A percentile compares a stretch with the other conserved stretches of the same genome.
Conservation (phyloP, 2,797 vertebrate genomes). For the Syncerus caffer region DNA sequence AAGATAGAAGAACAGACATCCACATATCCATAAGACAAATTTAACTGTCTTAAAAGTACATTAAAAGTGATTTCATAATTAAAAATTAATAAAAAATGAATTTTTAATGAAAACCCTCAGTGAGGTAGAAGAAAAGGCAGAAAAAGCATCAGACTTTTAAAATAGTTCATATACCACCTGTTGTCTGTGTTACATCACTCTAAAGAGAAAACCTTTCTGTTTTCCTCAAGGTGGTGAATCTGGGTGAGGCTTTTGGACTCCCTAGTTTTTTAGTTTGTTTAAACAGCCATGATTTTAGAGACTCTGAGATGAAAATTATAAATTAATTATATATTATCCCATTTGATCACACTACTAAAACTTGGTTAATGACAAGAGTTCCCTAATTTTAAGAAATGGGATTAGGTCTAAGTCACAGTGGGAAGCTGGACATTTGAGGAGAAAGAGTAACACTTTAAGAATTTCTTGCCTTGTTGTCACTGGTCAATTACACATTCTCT, state of each 20-base stretch:
- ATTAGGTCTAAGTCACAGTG: background rate
- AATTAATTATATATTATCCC: background rate
- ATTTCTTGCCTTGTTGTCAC: background rate
- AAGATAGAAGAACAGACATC: background rate
- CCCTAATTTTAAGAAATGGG: slow-evolving; percentile 7
- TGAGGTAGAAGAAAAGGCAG: background rate
- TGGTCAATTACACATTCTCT: background rate
- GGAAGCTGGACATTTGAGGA: background rate
- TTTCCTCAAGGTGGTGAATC: background rate
- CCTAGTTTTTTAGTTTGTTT: background rate
- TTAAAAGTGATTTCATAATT: slow-evolving; percentile 4
- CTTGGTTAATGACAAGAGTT: slow-evolving; percentile 12
- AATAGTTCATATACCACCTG: background rate
- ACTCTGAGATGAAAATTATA: background rate
- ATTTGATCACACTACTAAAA: slow-evolving; percentile 18
- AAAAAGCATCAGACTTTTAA: background rate
- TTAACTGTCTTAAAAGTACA: background rate
- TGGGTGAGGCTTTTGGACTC: background rate
- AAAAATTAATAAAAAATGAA: background rate
- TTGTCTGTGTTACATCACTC: background rate
- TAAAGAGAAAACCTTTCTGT: background rate
- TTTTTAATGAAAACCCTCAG: background rate
- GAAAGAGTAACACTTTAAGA: background rate
- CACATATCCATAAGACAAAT: background rate
- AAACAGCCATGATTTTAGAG: background rate